A percentile compares a stretch with the other conserved stretches of the same genome.
These are phyloP conservation scores for Orbicella faveolata DNA, from an alignment of 64 coral and sea anemone species.

Conservation along the genomic window DNA sequence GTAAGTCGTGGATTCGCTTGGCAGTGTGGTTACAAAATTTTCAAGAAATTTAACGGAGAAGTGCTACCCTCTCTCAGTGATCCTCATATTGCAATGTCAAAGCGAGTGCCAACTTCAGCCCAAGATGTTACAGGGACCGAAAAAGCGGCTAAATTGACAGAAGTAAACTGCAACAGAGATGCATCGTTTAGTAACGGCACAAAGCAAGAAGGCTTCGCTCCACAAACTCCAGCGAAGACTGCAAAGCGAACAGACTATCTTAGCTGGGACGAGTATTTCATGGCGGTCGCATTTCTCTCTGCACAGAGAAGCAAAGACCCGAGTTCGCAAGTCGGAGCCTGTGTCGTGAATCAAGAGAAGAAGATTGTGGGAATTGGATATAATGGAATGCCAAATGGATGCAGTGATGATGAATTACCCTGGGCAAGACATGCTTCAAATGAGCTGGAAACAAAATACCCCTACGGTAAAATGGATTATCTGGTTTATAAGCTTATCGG, in stretches of 20 bases:
- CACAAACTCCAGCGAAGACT: not conserved
- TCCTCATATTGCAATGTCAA: not conserved
- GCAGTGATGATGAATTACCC: constrained; percentile 86
- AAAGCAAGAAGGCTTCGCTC: not conserved
- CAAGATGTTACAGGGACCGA: not conserved
- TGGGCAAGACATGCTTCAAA: constrained; percentile 70
- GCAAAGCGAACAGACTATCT: constrained; percentile 78
- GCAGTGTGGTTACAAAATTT: not conserved
- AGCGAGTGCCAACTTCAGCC: not conserved
- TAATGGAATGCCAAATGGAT: constrained; percentile 97
- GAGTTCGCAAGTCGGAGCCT: constrained; percentile 82
- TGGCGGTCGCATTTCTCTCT: constrained; percentile 92
- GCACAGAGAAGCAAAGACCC: constrained; percentile 95
- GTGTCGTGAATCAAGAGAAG: constrained; percentile 78
- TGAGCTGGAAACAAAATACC: constrained; percentile 91
- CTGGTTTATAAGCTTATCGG: too few species aligned
- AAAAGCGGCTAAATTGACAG: not conserved
- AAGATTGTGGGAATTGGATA: constrained; percentile 98
- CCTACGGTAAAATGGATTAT: constrained; percentile 59
- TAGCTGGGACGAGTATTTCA: constrained; percentile 92
- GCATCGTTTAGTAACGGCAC: not conserved
- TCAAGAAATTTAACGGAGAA: not conserved
- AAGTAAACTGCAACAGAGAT: not conserved
- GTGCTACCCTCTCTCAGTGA: not conserved
- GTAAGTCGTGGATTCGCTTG: not conserved